Conservation (phyloP, 2,888 invertebrate genomes). For the Eupithecia insigniata region DNA sequence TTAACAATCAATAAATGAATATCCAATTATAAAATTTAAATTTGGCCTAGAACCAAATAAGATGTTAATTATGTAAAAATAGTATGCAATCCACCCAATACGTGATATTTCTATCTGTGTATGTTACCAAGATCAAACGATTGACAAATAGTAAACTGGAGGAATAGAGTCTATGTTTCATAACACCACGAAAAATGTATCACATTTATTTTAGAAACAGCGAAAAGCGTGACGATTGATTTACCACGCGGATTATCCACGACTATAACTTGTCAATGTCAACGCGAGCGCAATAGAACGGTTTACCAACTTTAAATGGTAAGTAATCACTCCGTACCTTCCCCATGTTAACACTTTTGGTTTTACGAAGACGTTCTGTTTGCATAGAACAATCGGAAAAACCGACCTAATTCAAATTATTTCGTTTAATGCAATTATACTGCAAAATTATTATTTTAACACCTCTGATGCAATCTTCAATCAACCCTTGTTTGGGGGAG, state of each 20-base stretch:
- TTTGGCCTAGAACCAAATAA: constrained; percentile 18
- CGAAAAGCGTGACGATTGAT: constrained; percentile 53
- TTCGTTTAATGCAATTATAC: no score
- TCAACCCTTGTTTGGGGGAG: no score
- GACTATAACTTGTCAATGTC: constrained; percentile 51
- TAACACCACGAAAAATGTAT: constrained; percentile 46
- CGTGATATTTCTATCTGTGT: constrained; percentile 10
- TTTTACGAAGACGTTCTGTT: background rate
- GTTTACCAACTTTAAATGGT: constrained; percentile 9
- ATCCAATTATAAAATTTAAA: background rate
- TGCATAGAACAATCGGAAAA: background rate
- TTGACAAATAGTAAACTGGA: background rate
- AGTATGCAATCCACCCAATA: constrained; percentile 7
- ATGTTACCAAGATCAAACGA: constrained; percentile 21
- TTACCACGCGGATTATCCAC: constrained; percentile 46
- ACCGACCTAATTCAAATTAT: background rate
- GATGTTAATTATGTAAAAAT: constrained; percentile 14
- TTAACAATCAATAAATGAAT: background rate
- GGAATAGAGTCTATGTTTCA: constrained; percentile 14
- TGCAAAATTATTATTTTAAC: no score
- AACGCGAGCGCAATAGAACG: constrained; percentile 38
- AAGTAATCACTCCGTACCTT: constrained; percentile 1
- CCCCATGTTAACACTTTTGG: background rate
- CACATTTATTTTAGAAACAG: constrained; percentile 43
- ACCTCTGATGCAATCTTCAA: no score